These are phyloP conservation scores for Notodonta ziczac DNA, from an alignment of 2,888 invertebrate genomes.

Conservation along the genomic window DNA sequence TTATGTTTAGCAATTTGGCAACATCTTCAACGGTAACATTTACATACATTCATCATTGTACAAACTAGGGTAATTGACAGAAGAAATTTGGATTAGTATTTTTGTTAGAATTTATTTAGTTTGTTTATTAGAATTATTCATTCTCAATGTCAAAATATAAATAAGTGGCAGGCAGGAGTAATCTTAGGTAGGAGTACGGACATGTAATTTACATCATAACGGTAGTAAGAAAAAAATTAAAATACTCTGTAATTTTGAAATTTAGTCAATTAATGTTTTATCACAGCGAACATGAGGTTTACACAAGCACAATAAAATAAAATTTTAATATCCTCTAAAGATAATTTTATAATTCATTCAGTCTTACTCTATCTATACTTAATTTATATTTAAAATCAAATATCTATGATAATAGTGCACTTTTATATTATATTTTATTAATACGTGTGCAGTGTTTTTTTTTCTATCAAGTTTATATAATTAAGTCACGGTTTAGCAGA, in stretches of 20 bases:
- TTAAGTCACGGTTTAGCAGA: slow-evolving; percentile 60
- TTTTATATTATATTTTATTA: slow-evolving; percentile 62
- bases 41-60: slow-evolving; percentile 57
- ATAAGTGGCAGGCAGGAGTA: slow-evolving; percentile 28
- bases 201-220: slow-evolving; percentile 14
- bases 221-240: slow-evolving; percentile 2
- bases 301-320: slow-evolving; percentile 58
- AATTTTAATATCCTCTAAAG: slow-evolving; percentile 52
- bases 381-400: slow-evolving; percentile 57
- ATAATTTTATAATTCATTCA: slow-evolving; percentile 66
- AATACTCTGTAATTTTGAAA: slow-evolving; percentile 31
- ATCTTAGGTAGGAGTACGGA: slow-evolving; percentile 33
- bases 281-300: slow-evolving; percentile 73
- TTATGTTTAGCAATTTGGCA: slow-evolving; percentile 80
- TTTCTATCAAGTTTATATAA: slow-evolving; percentile 34
- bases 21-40: slow-evolving; percentile 75
- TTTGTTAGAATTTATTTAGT: neutral
- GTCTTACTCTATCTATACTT: slow-evolving; percentile 73
- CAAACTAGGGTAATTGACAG: slow-evolving; percentile 77
- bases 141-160: slow-evolving; percentile 12
- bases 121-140: neutral
- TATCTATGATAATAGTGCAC: slow-evolving; percentile 74
- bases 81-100: slow-evolving; percentile 51
- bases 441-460: slow-evolving; percentile 65
- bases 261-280: slow-evolving; percentile 49